These are phyloP conservation scores for Ormia ochracea DNA, from an alignment of 2,888 invertebrate genomes.

Conservation along the genomic window DNA sequence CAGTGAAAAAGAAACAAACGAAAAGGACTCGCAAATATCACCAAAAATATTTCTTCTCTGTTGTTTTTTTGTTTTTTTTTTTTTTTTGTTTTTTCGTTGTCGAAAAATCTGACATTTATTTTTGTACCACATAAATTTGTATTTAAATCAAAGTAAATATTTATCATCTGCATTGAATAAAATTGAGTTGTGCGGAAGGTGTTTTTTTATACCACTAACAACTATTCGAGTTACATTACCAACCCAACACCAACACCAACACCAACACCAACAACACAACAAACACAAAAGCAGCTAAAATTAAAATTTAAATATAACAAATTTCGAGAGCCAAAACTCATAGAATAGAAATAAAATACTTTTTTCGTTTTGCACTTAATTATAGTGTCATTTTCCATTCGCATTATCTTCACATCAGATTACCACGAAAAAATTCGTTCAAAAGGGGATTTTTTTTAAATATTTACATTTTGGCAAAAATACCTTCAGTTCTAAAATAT, in stretches of 20 bases:
- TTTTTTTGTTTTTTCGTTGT: too few species aligned
- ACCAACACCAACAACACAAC: background rate
- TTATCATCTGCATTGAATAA: constrained; percentile 54
- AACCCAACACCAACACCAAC: background rate
- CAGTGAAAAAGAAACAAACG: background rate
- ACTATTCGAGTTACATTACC: background rate
- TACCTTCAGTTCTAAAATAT: too few species aligned
- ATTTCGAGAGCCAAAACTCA: too few species aligned
- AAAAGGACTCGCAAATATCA: background rate
- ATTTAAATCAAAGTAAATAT: constrained; percentile 59
- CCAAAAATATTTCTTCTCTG: too few species aligned
- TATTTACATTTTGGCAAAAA: background rate
- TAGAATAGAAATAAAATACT: background rate
- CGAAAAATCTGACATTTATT: background rate
- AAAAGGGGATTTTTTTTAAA: background rate
- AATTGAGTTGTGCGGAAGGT: constrained; percentile 9
- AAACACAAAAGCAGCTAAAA: constrained; percentile 2
- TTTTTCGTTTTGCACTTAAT: constrained; percentile 50
- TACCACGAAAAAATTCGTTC: background rate
- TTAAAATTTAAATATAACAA: background rate
- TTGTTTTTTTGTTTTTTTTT: too few species aligned
- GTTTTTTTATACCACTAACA: constrained; percentile 16
- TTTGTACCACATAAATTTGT: constrained; percentile 39
- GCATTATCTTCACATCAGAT: constrained; percentile 37
- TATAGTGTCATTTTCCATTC: constrained; percentile 55